Evolutionary conservation across 1,140 invertebrate genomes (phyloP).

Genomic region (Drosophila carrolli): DNA sequence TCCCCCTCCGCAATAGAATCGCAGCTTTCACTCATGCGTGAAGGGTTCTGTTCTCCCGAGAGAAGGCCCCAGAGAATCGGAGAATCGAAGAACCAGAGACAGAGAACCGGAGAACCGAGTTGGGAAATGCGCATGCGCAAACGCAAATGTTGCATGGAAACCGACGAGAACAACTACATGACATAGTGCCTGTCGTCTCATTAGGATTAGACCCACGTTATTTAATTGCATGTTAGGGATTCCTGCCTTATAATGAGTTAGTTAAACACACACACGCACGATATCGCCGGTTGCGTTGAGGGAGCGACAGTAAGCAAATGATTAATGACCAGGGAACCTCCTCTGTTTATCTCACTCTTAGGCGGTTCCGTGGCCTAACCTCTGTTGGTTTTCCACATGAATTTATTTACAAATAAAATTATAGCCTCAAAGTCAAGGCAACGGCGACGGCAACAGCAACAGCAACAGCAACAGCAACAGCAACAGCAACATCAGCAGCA

Average conservation of each 20-base stretch:
- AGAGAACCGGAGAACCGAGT: neutral
- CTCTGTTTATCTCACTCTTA: constrained; percentile 42
- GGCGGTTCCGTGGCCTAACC: constrained; percentile 38
- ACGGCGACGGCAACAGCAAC: constrained; percentile 7
- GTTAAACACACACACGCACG: constrained; percentile 75
- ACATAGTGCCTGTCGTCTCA: constrained; percentile 82
- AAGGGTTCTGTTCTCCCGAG: constrained; percentile 11
- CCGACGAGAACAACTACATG: constrained; percentile 57
- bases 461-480: constrained; percentile 19
- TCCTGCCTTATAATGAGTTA: constrained; percentile 82
- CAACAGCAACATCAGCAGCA: too few relatives aligned
- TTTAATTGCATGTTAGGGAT: constrained; percentile 82
- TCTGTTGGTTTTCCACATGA: constrained; percentile 77
- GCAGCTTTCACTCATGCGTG: constrained; percentile 81
- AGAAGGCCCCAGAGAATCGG: neutral
- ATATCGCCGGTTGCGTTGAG: constrained; percentile 1
- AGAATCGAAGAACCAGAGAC: neutral
- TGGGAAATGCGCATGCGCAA: constrained; percentile 70
- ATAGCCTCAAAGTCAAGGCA: constrained; percentile 65
- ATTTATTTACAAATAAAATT: constrained; percentile 83
- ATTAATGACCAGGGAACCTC: constrained; percentile 50
- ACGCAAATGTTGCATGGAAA: constrained; percentile 75
- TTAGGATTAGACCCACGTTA: constrained; percentile 82
- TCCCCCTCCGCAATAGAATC: constrained; percentile 48
- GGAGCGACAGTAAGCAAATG: constrained; percentile 42